Evolutionary conservation across 1,140 invertebrate species (phyloP).

Genomic region (roundworm (Caenorhabditis elegans)): DNA sequence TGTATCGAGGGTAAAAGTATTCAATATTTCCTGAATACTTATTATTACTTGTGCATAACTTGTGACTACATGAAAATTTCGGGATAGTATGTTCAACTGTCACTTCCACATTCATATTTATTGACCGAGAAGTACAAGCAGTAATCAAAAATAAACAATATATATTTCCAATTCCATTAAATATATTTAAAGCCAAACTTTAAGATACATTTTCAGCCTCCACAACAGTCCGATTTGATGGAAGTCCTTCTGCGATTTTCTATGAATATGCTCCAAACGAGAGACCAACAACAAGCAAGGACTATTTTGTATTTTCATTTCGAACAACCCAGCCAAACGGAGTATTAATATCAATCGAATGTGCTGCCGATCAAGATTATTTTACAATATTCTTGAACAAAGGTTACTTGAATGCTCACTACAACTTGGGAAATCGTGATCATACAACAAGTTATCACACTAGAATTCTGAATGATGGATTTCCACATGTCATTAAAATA

Average conservation of each 20-base stretch:
- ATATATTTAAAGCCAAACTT: not conserved
- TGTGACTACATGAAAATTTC: too few relatives aligned
- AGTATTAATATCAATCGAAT: slow-evolving; percentile 57
- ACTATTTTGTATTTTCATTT: slow-evolving; percentile 55
- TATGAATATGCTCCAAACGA: slow-evolving; percentile 51
- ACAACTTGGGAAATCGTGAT: slow-evolving; percentile 54
- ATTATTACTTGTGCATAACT: too few relatives aligned
- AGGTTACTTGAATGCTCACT: slow-evolving; percentile 59
- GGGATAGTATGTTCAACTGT: too few relatives aligned
- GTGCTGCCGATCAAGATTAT: slow-evolving; percentile 59
- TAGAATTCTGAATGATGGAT: slow-evolving; percentile 51
- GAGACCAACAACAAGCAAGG: slow-evolving; percentile 41
- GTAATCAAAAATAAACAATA: too few relatives aligned
- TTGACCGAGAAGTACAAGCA: too few relatives aligned
- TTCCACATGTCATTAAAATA: slow-evolving; percentile 53
- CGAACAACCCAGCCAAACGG: slow-evolving; percentile 51
- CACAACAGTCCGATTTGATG: slow-evolving; percentile 52
- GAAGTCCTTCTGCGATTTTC: slow-evolving; percentile 49
- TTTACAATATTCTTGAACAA: slow-evolving; percentile 54
- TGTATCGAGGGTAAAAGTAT: too few relatives aligned
- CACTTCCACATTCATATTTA: too few relatives aligned
- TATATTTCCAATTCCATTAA: not conserved
- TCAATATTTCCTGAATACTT: too few relatives aligned
- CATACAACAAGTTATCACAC: slow-evolving; percentile 56
- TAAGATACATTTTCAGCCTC: slow-evolving; percentile 22